These are phyloP conservation scores for Siderastrea siderea DNA, from an alignment of 92 coral and sea anemone genomes.

Conservation along the genomic window DNA sequence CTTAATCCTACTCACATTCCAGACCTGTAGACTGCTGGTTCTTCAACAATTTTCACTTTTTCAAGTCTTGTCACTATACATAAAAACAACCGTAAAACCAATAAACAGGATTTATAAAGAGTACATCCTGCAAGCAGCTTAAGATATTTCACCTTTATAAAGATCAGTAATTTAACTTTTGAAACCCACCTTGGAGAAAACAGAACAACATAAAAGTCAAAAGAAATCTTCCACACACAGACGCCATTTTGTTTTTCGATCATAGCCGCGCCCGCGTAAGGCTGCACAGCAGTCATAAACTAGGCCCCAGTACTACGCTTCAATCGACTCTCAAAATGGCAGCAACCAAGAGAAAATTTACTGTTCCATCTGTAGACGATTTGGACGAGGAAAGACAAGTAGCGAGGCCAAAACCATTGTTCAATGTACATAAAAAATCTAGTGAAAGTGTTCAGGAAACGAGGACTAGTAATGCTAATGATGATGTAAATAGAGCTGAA, in stretches of 20 bases:
- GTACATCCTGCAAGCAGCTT: not conserved
- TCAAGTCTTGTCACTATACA: slow-evolving; percentile 19
- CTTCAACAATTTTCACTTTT: slow-evolving; percentile 94
- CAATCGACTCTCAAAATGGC: slow-evolving; percentile 68
- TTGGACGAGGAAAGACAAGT: slow-evolving; percentile 70
- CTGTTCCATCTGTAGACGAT: slow-evolving; percentile 82
- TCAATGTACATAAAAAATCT: slow-evolving; percentile 30
- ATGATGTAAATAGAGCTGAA: not conserved
- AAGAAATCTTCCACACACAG: not conserved
- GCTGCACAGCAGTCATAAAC: slow-evolving; percentile 5
- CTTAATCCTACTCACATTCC: slow-evolving; percentile 81
- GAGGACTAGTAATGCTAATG: not conserved
- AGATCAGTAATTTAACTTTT: not conserved
- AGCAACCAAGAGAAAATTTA: slow-evolving; percentile 72
- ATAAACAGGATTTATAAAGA: not conserved
- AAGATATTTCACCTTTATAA: not conserved
- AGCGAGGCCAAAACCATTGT: slow-evolving; percentile 49
- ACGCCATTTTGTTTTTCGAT: slow-evolving; percentile 16
- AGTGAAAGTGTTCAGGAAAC: slow-evolving; percentile 11
- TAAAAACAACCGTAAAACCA: not conserved
- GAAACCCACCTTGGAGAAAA: slow-evolving; percentile 25
- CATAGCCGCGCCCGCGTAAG: not conserved
- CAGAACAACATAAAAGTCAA: slow-evolving; percentile 19
- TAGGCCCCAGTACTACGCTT: slow-evolving; percentile 14
- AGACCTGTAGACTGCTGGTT: slow-evolving; percentile 87